These are phyloP conservation scores for Ambastaia sidthimunki DNA, from an alignment of 2,797 vertebrate species.

Conservation along the genomic window DNA sequence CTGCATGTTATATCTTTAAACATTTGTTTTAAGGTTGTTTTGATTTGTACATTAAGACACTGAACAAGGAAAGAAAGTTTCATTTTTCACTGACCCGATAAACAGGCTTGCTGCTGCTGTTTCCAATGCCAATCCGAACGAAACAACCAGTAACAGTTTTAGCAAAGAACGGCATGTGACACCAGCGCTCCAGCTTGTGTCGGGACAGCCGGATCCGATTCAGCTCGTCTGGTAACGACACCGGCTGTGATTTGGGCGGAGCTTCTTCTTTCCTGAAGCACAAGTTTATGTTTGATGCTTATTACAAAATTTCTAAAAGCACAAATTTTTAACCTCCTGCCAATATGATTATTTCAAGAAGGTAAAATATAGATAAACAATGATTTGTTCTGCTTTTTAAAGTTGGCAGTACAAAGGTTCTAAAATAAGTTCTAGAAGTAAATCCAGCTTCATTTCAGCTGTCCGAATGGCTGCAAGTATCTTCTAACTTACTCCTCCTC, in stretches of 20 bases:
- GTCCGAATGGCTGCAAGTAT: background rate
- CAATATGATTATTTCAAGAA: no score
- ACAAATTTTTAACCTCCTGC: background rate
- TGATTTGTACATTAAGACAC: no score
- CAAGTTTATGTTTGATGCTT: background rate
- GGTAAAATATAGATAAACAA: no score
- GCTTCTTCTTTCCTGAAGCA: constrained; percentile 88
- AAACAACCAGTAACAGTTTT: constrained; percentile 98
- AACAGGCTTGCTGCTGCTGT: constrained; percentile 98
- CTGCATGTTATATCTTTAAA: background rate
- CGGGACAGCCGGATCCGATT: constrained; percentile 93
- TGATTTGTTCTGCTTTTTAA: no score
- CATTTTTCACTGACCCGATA: constrained; percentile 84
- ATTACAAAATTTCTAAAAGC: background rate
- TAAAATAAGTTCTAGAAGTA: no score
- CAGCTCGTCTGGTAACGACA: constrained; percentile 94
- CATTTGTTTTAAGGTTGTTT: no score
- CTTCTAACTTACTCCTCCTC: constrained; percentile 89
- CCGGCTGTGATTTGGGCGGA: constrained; percentile 94
- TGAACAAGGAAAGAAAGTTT: background rate
- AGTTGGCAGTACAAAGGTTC: no score
- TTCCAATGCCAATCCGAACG: constrained; percentile 96
- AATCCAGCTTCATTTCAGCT: background rate
- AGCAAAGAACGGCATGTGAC: constrained; percentile 98
- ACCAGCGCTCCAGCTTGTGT: constrained; percentile 98